A percentile compares a stretch with the other conserved stretches of the same genome.
These are phyloP conservation scores for Paracentrotus lividus DNA, from an alignment of 53 echinoderm and acorn worm species.

Conservation along the genomic window DNA sequence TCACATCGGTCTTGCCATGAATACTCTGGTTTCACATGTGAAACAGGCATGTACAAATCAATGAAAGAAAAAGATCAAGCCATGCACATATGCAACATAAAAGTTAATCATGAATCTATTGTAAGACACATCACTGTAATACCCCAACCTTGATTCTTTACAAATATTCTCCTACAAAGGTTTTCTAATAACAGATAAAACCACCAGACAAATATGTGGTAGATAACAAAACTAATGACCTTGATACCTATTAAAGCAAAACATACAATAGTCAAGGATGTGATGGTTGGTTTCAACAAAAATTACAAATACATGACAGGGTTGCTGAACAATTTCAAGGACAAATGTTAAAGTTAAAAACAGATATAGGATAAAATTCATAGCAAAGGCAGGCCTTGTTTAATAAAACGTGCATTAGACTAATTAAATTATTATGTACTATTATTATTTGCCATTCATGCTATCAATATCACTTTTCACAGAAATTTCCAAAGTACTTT, in stretches of 20 bases:
- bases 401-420: too few species aligned
- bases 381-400: not conserved
- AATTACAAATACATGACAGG: not conserved
- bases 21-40: conserved; percentile 54
- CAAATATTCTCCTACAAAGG: not conserved
- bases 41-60: conserved; percentile 52
- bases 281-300: not conserved
- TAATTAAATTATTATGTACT: not conserved
- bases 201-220: conserved; percentile 15
- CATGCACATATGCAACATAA: conserved; percentile 50
- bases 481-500: not conserved
- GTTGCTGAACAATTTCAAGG: not conserved
- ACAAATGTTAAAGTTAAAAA: not conserved
- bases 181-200: conserved; percentile 14
- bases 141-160: not conserved
- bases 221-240: not conserved
- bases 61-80: conserved; percentile 26
- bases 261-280: not conserved
- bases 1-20: conserved; percentile 59
- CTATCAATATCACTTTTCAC: not conserved
- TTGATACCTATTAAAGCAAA: not conserved
- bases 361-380: not conserved
- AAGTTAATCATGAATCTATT: not conserved
- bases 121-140: not conserved
- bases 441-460: not conserved